Evolutionary conservation across 2,888 invertebrate species (phyloP), one percentile per base, ranked within the genome.

Genomic region (Eulithis testata): DNA sequence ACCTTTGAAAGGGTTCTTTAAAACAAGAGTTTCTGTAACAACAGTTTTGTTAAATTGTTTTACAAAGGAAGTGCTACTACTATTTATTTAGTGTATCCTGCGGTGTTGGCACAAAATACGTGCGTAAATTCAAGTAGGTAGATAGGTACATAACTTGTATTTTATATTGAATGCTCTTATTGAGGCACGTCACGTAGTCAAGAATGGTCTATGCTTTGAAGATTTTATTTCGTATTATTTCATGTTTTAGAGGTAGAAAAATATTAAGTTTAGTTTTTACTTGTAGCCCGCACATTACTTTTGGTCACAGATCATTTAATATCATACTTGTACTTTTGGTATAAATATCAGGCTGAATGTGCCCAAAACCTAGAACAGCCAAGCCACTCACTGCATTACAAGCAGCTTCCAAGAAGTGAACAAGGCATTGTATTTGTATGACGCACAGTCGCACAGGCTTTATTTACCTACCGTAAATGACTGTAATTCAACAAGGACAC

Each of bases 381-480:
- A 49, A 63, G 63, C 54, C 69, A 52, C 63, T 70, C 45, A 50
- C 65, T 54, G 66, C 70, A 68, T 61, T 63, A 53, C 61, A 70
- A 71, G 60, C 71, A 56, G 59, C 61, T 73, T 73, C 73, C 65
- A 45, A 72, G 73, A 73, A 73, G 60, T 56, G 67, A 63, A 66
- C 68, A 55, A 66, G 61, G 45, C 59, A 47, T 69, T 66, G 66
- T 66, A 58, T 69, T 69, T 66, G 66, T 66, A 58, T 69, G 72
- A 69, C 68, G 69, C 72, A 68, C 66, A 55, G 72, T 68, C 68
- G 69, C 72, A 68, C 66, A 55, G 66, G 55, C 64, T 70, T 68
- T 68, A 68, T 72, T 67, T 71, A 72, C 72, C 73, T 71, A 72
- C 72, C 73, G 72, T 71, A 69, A 67, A 70, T 60, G 57, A 69